Evolutionary conservation across 2,113 vertebrate genomes (phyloP).

Genomic region (Nothoprocta pentlandii): DNA sequence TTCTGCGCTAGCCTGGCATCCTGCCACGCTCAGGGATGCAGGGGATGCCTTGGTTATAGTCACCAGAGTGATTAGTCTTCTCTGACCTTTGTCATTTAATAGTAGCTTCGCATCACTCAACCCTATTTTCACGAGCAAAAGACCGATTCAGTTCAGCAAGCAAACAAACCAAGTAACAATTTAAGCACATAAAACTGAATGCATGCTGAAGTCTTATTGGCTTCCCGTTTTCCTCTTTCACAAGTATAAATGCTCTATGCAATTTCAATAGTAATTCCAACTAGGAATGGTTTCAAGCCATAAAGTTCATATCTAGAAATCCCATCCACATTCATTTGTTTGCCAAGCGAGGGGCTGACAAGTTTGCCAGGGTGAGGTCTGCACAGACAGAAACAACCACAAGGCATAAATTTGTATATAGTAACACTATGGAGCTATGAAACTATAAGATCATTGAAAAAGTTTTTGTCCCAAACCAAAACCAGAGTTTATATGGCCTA

Average conservation of each 20-base stretch:
- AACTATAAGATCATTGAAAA: not conserved
- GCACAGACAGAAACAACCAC: not conserved
- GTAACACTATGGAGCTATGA: too few species aligned
- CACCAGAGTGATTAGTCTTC: not conserved
- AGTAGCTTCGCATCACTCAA: not conserved
- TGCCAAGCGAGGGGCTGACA: not conserved
- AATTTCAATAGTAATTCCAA: not conserved
- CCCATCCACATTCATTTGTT: not conserved
- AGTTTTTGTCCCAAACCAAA: not conserved
- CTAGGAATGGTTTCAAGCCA: not conserved
- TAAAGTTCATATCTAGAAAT: not conserved
- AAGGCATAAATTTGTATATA: not conserved
- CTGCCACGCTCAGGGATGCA: fast-evolving
- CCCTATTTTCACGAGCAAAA: not conserved
- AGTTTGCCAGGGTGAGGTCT: not conserved
- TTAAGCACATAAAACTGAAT: not conserved
- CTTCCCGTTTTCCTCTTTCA: not conserved
- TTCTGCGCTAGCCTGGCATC: not conserved
- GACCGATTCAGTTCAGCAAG: not conserved
- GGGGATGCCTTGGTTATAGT: not conserved
- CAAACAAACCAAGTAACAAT: not conserved
- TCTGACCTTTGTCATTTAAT: not conserved
- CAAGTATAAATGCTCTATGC: not conserved
- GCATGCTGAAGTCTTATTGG: not conserved
- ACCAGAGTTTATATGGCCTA: not conserved